Conservation (phyloP, 2,113 vertebrate genomes). For the Eurypyga helias region DNA sequence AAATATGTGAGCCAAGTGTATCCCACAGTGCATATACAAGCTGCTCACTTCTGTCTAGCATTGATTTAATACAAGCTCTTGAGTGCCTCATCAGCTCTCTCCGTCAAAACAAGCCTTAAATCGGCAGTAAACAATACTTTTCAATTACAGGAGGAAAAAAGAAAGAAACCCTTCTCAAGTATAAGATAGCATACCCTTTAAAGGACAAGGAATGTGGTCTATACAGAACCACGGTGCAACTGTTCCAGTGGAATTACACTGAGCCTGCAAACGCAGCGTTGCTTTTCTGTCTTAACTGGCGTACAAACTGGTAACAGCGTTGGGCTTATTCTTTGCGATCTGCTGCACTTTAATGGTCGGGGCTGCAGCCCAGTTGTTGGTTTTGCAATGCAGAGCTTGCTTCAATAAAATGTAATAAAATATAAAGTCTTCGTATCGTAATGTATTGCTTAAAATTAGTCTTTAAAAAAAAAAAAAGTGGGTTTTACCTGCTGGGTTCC, state of each 20-base stretch:
- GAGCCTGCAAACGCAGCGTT: conserved; percentile 6
- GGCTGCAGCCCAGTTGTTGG: not conserved
- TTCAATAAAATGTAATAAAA: not conserved
- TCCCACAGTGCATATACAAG: not conserved
- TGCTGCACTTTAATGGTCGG: not conserved
- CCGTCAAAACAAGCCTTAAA: conserved; percentile 52
- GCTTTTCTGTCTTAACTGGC: not conserved
- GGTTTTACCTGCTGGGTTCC: not conserved
- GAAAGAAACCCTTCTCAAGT: conserved; percentile 42
- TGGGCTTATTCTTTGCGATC: not conserved
- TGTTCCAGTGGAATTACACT: conserved; percentile 57
- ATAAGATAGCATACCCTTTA: conserved; percentile 69
- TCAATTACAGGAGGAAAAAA: conserved; percentile 34
- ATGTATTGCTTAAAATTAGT: not conserved
- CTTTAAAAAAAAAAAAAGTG: not conserved
- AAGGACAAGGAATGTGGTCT: conserved; percentile 74
- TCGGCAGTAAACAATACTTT: conserved; percentile 39
- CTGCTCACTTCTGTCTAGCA: conserved; percentile 29
- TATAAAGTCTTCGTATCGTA: not conserved
- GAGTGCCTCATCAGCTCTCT: conserved; percentile 45
- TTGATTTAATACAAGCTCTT: conserved; percentile 41
- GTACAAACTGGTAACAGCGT: not conserved
- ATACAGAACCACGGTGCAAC: conserved; percentile 21
- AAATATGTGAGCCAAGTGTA: conserved; percentile 36
- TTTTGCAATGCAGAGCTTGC: not conserved